phyloP scores from a whole-genome alignment of 2,797 vertebrate species.

The Ctenopoma kingsleyae region DNA sequence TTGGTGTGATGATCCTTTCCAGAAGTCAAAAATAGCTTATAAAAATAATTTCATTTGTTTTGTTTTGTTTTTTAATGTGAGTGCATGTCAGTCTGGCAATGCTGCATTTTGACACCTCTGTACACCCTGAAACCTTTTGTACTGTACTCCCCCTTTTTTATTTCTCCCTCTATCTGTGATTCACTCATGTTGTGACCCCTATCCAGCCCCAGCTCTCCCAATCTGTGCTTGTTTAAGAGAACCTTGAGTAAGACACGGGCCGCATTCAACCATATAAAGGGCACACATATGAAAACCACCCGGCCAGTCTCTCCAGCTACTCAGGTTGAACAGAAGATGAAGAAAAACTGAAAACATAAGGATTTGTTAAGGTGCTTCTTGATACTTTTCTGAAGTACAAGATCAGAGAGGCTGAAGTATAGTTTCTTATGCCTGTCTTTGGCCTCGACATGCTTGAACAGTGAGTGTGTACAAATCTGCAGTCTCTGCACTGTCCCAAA shows the following conservation, averaged over 20 bases:
- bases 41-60: slow-evolving; percentile 75
- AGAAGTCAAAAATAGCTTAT: slow-evolving; percentile 78
- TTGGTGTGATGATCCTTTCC: slow-evolving; percentile 47
- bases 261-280: slow-evolving; percentile 23
- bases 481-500: slow-evolving; percentile 19
- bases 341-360: slow-evolving; percentile 38
- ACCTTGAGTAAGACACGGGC: slow-evolving; percentile 45
- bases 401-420: slow-evolving; percentile 16
- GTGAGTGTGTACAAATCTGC: slow-evolving; percentile 9
- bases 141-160: not conserved
- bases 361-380: slow-evolving; percentile 42
- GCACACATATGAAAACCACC: slow-evolving; percentile 35
- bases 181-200: slow-evolving; percentile 35
- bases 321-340: slow-evolving; percentile 26
- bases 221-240: slow-evolving; percentile 45
- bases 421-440: slow-evolving; percentile 44
- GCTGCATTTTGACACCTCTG: slow-evolving; percentile 47
- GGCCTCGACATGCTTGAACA: slow-evolving; percentile 61
- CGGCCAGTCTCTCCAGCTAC: not conserved
- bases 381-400: slow-evolving; percentile 28
- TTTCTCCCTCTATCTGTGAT: slow-evolving; percentile 15
- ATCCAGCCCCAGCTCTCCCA: slow-evolving; percentile 37
- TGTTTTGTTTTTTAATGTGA: slow-evolving; percentile 16
- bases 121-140: slow-evolving; percentile 27
- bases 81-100: slow-evolving; percentile 20